Conservation (phyloP, 2,888 invertebrate species). For the Anticlea derivata region DNA sequence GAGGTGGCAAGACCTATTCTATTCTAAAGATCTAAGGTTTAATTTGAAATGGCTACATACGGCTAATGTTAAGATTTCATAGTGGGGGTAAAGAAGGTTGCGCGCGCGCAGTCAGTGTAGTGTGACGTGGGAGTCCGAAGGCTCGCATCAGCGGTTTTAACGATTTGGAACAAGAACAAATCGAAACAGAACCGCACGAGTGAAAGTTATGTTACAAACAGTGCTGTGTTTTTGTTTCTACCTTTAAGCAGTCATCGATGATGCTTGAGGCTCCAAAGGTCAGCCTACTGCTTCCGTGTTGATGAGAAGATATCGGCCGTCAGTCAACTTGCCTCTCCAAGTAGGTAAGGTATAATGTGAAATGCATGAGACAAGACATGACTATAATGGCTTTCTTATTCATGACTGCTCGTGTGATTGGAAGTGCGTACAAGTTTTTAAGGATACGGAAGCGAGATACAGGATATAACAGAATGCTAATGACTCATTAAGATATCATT, state of each 20-base stretch:
- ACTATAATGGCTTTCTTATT: slow-evolving; percentile 14
- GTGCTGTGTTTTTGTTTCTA: slow-evolving; percentile 34
- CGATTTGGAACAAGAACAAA: slow-evolving; percentile 53
- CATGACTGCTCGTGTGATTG: not conserved
- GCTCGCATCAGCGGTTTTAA: slow-evolving; percentile 53
- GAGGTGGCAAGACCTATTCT: not conserved
- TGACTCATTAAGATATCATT: slow-evolving; percentile 9
- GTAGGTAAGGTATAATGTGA: slow-evolving; percentile 31
- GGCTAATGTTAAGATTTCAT: slow-evolving; percentile 22
- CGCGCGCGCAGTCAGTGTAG: slow-evolving; percentile 58
- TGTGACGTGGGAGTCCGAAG: slow-evolving; percentile 21
- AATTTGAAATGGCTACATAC: slow-evolving; percentile 8
- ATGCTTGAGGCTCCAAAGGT: slow-evolving; percentile 1
- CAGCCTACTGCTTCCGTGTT: slow-evolving; percentile 27
- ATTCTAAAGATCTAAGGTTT: not conserved
- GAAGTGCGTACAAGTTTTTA: not conserved
- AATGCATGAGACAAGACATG: slow-evolving; percentile 21
- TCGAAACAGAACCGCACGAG: slow-evolving; percentile 67
- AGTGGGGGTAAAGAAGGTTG: slow-evolving; percentile 63
- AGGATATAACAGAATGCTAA: slow-evolving; percentile 2
- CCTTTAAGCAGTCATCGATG: slow-evolving; percentile 24
- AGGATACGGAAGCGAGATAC: slow-evolving; percentile 4
- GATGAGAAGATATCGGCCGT: slow-evolving; percentile 21
- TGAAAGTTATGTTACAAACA: slow-evolving; percentile 63
- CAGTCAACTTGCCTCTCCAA: slow-evolving; percentile 30